Evolutionary conservation across 2,113 vertebrate species (phyloP).

Genomic region (Calyptommatus sinebrachiatus): DNA sequence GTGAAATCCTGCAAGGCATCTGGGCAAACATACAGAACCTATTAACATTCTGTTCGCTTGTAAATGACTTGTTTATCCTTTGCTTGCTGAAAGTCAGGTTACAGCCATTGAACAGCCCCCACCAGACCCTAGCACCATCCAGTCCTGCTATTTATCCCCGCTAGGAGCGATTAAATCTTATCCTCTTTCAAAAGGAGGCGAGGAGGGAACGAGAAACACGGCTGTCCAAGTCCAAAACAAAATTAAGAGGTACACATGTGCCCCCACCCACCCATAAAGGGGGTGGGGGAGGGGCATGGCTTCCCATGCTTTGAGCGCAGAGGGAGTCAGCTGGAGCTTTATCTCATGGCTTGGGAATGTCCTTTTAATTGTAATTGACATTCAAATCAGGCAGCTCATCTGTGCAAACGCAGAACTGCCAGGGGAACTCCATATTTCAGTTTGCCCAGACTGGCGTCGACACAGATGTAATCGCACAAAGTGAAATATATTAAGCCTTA

Average conservation of each 20-base stretch:
- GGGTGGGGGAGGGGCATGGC: too few species aligned
- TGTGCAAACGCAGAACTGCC: conserved; percentile 71
- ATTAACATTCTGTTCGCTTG: background rate
- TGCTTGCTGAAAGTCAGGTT: background rate
- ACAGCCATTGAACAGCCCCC: conserved; percentile 23
- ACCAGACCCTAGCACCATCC: conserved; percentile 32
- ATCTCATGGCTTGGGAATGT: conserved; percentile 73
- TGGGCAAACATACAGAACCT: background rate
- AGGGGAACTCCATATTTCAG: conserved; percentile 70
- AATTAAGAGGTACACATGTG: conserved; percentile 37
- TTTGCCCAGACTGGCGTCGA: conserved; percentile 75
- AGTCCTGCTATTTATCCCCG: conserved; percentile 31
- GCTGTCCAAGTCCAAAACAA: conserved; percentile 36
- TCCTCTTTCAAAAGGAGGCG: conserved; percentile 41
- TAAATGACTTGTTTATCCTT: background rate
- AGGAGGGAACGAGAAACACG: conserved; percentile 31
- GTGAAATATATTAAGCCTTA: conserved; percentile 72
- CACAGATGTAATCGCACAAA: conserved; percentile 72
- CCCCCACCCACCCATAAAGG: conserved; percentile 27
- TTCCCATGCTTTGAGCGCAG: conserved; percentile 32
- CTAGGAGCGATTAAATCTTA: conserved; percentile 43
- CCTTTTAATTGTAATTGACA: conserved; percentile 78
- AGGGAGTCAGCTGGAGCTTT: conserved; percentile 64
- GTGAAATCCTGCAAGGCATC: background rate
- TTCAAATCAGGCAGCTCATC: conserved; percentile 75